phyloP scores from a whole-genome alignment of 2,797 vertebrate species.

The Rallus crepitans region DNA sequence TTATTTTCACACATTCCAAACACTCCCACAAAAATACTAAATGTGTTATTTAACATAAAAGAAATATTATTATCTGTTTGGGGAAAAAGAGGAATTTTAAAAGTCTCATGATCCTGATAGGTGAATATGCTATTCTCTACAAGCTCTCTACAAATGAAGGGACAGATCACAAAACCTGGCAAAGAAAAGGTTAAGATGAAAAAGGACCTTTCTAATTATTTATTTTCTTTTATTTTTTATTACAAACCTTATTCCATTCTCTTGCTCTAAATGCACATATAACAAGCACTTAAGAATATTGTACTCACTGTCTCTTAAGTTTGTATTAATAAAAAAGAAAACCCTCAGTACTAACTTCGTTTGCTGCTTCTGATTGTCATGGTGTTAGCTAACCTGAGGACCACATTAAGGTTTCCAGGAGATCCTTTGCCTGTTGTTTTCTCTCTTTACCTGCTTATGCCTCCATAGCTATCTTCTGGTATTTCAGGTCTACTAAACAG shows the following conservation, averaged over 20 bases:
- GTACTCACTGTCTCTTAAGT: neutral
- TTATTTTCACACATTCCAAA: neutral
- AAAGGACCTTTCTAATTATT: neutral
- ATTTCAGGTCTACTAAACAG: constrained; percentile 17
- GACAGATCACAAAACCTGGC: neutral
- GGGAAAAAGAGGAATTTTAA: neutral
- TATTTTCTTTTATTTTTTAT: too few relatives aligned
- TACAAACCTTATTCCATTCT: neutral
- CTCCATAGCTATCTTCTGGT: neutral
- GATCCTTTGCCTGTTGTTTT: neutral
- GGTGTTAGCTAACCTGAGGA: neutral
- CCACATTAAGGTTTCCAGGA: neutral
- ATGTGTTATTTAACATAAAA: neutral
- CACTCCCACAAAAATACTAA: neutral
- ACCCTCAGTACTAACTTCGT: neutral
- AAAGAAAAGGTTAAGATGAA: neutral
- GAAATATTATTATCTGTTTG: neutral
- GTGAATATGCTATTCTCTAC: neutral
- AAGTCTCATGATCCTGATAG: neutral
- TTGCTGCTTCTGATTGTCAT: neutral
- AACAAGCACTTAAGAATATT: neutral
- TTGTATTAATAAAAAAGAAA: neutral
- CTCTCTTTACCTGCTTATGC: neutral
- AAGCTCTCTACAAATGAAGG: neutral
- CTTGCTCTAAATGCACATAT: neutral